Base-by-base conservation (phyloP, 92 coral and sea anemone genomes). In the Bergia sp. region DNA sequence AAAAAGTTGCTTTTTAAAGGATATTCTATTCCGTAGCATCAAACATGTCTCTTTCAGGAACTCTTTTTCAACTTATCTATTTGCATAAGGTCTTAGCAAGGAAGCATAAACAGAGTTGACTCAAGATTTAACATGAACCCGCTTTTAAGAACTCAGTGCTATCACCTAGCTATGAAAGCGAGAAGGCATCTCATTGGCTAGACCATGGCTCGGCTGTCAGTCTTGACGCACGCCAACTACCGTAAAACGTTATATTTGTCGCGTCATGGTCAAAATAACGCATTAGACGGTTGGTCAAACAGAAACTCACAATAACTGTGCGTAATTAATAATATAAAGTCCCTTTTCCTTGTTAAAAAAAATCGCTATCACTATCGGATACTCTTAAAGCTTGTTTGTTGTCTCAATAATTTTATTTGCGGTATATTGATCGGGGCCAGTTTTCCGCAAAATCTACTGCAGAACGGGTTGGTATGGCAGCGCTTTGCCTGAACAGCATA, bases 201-300 rank as follows among this genome's bases (percentile, higher is more conserved):
- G 43, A 3, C 4, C 44, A 18, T 84, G 65, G 5, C 44, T 73
- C 72, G 65, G 5, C 44, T 73, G 77, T 72, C 77, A 72, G 45
- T 73, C 79, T 76, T 76, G 79, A 73, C 37, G 44, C 20, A 13
- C 7, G 20, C 10, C 37, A 41, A 39, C 12, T 15, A 7, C 45
- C 10, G 79, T 76, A 39, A 16, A 39, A 40, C 50, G 11, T 11
- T 76, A 80, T 13, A 80, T 12, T 44, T 36, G 44, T 23, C 53
- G 9, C 7, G 71, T 40, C 44, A 36, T 58, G 67, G 66, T 71
- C 74, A 71, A 47, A 45, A 50, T 67, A 5, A 23, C 65, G 49
- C 77, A 84, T 84, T 84, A 73, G 29, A 43, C 87, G 87, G 65
- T 67, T 72, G 87, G 87, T 37, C 18, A 72, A 69, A 84, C 77